These are phyloP conservation scores for Danio choprae DNA, from an alignment of 2,797 vertebrate genomes.

Conservation along the genomic window DNA sequence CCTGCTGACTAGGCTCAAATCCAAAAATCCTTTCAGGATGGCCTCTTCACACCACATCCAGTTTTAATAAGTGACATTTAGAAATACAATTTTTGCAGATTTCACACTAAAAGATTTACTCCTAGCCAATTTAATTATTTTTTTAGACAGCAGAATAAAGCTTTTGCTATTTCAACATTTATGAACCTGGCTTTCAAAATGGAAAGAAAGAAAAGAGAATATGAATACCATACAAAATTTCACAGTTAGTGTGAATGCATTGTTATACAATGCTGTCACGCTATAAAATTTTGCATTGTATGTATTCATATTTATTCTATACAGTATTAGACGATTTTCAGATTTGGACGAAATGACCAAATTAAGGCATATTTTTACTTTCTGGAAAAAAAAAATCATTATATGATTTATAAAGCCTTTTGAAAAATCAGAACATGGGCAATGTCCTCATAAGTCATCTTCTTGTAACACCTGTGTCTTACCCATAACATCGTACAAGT, in stretches of 20 bases:
- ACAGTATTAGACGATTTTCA: no score
- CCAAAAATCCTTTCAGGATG: conserved; percentile 18
- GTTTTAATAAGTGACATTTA: conserved; percentile 1
- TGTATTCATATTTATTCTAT: no score
- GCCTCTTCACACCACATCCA: conserved; percentile 9
- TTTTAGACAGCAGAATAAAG: not conserved
- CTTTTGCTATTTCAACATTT: not conserved
- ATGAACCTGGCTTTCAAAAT: not conserved
- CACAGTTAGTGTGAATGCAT: not conserved
- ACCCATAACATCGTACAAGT: no score
- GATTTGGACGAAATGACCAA: no score
- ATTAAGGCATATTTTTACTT: no score
- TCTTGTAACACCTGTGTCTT: no score
- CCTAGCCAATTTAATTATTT: not conserved
- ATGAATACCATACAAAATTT: not conserved
- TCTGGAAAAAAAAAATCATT: no score
- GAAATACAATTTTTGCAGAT: not conserved
- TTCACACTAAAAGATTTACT: not conserved
- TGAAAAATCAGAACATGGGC: no score
- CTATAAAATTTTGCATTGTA: no score
- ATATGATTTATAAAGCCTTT: no score
- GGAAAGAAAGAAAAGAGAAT: not conserved
- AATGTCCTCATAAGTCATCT: no score
- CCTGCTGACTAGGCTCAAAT: conserved; percentile 18
- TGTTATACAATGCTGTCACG: no score